A percentile compares a stretch with the other conserved stretches of the same genome.
Conservation (phyloP, 2,113 vertebrate species). For the Lasiurus cinereus region DNA sequence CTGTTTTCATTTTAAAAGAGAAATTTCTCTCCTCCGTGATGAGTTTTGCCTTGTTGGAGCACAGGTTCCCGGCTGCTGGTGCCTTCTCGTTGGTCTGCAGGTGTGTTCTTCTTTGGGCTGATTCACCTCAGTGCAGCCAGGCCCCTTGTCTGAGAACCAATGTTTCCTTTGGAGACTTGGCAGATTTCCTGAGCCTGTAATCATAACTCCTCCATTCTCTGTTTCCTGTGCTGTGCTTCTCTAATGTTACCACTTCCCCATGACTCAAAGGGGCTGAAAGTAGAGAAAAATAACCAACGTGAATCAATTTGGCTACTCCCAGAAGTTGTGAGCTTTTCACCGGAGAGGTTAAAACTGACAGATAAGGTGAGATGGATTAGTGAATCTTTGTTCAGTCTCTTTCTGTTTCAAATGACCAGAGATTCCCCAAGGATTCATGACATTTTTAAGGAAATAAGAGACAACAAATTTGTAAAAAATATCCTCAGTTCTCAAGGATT, state of each 20-base stretch:
- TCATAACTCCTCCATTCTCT: not conserved
- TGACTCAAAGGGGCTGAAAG: not conserved
- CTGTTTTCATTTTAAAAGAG: not conserved
- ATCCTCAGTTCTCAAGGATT: constrained; percentile 26
- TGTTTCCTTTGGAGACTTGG: not conserved
- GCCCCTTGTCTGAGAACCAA: not conserved
- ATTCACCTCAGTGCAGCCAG: not conserved
- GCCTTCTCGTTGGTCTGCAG: not conserved
- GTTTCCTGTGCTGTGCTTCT: not conserved
- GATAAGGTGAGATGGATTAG: not conserved
- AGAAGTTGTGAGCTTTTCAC: not conserved
- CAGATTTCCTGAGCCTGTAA: not conserved
- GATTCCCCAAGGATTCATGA: constrained; percentile 55
- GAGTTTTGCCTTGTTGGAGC: not conserved
- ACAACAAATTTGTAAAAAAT: constrained; percentile 34
- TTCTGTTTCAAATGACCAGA: constrained; percentile 39
- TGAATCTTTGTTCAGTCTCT: constrained; percentile 34
- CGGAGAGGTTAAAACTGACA: not conserved
- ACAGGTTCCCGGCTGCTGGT: not conserved
- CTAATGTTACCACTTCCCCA: not conserved
- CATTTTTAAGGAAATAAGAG: constrained; percentile 53
- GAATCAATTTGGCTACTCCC: not conserved
- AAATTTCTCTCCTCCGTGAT: not conserved
- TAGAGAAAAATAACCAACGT: not conserved
- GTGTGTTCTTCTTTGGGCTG: not conserved